Base-by-base conservation (phyloP, 2,113 vertebrate genomes). In the Rhabdornis inornatus region DNA sequence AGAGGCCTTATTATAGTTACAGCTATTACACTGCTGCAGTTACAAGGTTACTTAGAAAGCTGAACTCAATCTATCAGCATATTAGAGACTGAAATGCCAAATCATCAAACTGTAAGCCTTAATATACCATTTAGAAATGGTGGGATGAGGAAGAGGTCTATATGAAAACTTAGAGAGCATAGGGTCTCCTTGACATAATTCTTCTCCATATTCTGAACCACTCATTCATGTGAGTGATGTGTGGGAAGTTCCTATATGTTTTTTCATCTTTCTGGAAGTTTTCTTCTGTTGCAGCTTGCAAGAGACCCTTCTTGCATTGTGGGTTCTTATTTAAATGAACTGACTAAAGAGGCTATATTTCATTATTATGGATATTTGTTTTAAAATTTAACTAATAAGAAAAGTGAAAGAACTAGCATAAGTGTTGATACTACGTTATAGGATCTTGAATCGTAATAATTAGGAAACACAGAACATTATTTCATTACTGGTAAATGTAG, bases 11-110 rank as follows among this genome's bases (percentile, higher is more conserved):
- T 72, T 93, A 86, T 30, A 76, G 57, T 57, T 87, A 71, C 56
- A 80, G 44, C 89, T 94, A 90, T 88, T 85, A 80, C 50, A 59
- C 31, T 52, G 18, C 57, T 86, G 63, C 71, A 76, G 70, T 93
- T 90, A 57, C 57, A 83, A 96, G 95, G 92, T 95, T 96, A 93
- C 81, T 92, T 77, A 79, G 81, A 60, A 91, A 95, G 42, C 45
- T 87, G 59, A 87, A 85, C 84, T 79, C 78, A 87, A 90, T 91
- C 89, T 75, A 66, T 87, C 87, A 95, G 70, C 35, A 45, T 72
- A 90, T 82, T 65, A 85, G 81, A 85, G 63, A 35, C 33, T 91
- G 45, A 94, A 87, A 90, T 85, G 75, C 42, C 23, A 76, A 55
- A 79, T 92, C 84, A 91, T 94, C 82, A 84, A 83, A 78, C 27